Evolutionary conservation across 2,113 vertebrate species (phyloP).

Genomic region (Tragelaphus strepsiceros): DNA sequence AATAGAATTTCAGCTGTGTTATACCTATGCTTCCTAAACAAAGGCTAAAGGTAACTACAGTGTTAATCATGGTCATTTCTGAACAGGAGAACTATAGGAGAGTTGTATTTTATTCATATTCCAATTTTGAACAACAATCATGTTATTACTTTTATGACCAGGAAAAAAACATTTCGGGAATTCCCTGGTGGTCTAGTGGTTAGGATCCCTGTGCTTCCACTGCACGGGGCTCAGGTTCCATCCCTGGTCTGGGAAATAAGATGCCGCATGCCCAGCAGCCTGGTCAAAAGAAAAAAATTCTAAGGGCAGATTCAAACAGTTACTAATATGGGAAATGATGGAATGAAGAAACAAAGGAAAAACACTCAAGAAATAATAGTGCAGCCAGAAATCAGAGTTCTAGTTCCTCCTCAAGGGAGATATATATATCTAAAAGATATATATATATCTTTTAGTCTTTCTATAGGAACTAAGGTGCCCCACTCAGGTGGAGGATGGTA

Average conservation of each 20-base stretch:
- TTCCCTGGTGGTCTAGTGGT: background rate
- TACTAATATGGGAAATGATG: background rate
- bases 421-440: background rate
- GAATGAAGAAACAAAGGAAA: background rate
- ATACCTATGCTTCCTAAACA: background rate
- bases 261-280: background rate
- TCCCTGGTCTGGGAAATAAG: background rate
- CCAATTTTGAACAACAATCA: background rate
- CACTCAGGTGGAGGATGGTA: background rate
- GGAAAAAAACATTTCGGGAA: background rate
- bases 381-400: background rate
- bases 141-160: background rate
- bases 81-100: background rate
- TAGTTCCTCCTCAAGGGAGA: background rate
- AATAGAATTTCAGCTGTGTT: background rate
- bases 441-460: background rate
- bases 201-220: background rate
- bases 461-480: background rate
- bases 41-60: background rate
- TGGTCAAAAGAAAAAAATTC: background rate
- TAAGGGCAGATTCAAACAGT: background rate
- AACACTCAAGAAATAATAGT: background rate
- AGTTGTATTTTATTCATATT: constrained; percentile 24
- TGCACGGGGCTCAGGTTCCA: background rate
- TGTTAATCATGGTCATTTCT: background rate